Conservation (phyloP, 2,113 vertebrate genomes). For the Cheirogaleus medius region DNA sequence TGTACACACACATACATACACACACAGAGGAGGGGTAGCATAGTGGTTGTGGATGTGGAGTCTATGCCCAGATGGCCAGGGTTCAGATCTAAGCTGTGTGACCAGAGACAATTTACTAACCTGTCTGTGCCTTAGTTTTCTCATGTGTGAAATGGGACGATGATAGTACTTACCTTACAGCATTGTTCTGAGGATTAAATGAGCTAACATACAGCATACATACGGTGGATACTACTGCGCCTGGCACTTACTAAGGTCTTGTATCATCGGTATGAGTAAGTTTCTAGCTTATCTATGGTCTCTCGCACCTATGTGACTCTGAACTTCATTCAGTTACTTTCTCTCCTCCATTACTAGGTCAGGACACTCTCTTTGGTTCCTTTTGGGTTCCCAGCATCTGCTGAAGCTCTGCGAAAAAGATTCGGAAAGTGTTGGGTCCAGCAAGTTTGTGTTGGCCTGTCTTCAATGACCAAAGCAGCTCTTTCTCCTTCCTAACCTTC, state of each 20-base stretch:
- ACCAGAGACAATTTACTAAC: not conserved
- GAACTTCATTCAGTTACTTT: not conserved
- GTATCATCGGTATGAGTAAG: rapidly evolving
- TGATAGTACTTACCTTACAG: not conserved
- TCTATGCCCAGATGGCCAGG: too few relatives aligned
- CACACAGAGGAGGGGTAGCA: too few relatives aligned
- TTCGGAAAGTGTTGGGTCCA: not conserved
- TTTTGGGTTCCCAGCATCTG: not conserved
- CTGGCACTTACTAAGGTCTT: not conserved
- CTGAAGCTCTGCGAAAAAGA: not conserved
- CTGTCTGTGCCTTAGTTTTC: not conserved
- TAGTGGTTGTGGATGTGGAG: not conserved
- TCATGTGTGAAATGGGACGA: not conserved
- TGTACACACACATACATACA: not conserved
- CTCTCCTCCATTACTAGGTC: not conserved
- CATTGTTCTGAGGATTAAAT: not conserved
- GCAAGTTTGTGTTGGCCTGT: not conserved
- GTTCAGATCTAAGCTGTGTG: not conserved
- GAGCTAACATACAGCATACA: not conserved
- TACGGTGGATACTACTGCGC: rapidly evolving
- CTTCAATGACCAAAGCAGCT: not conserved
- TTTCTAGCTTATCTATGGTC: not conserved
- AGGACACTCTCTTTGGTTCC: not conserved
- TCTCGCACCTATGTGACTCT: not conserved
- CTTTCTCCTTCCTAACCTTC: not conserved